A percentile compares a stretch with the other conserved stretches of the same genome.
Evolutionary conservation across 2,113 vertebrate species (phyloP).

Genomic region (Oceanodroma tethys): DNA sequence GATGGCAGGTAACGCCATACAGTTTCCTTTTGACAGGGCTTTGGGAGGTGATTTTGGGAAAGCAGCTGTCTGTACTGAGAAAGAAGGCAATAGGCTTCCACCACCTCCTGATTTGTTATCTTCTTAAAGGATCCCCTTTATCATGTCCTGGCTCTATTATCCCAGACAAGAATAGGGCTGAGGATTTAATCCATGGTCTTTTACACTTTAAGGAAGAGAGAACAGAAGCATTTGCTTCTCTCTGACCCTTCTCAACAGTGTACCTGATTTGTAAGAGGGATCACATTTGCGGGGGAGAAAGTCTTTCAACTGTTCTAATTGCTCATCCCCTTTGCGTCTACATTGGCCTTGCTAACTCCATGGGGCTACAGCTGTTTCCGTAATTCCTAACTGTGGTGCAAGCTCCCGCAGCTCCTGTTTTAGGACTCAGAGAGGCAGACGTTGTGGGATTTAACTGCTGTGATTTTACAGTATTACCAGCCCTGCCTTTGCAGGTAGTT

Average conservation of each 20-base stretch:
- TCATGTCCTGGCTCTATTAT: background rate
- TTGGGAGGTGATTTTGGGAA: background rate
- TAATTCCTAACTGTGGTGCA: background rate
- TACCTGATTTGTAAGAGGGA: background rate
- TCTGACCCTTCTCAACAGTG: background rate
- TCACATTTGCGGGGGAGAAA: background rate
- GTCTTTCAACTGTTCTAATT: background rate
- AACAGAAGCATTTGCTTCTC: background rate
- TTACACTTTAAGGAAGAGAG: background rate
- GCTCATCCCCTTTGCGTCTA: background rate
- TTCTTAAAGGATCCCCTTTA: background rate
- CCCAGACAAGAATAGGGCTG: background rate
- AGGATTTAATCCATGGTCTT: background rate
- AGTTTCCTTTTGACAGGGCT: background rate
- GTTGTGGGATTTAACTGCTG: background rate
- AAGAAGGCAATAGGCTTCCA: background rate
- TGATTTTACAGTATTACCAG: background rate
- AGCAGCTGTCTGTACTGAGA: background rate
- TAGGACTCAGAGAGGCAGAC: background rate
- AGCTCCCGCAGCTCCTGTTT: background rate
- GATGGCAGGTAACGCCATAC: background rate
- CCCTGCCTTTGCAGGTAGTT: background rate
- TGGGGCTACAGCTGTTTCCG: background rate
- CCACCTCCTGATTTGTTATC: background rate
- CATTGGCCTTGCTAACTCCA: background rate